phyloP scores from a whole-genome alignment of 1,140 invertebrate genomes.

The Apis florea region DNA sequence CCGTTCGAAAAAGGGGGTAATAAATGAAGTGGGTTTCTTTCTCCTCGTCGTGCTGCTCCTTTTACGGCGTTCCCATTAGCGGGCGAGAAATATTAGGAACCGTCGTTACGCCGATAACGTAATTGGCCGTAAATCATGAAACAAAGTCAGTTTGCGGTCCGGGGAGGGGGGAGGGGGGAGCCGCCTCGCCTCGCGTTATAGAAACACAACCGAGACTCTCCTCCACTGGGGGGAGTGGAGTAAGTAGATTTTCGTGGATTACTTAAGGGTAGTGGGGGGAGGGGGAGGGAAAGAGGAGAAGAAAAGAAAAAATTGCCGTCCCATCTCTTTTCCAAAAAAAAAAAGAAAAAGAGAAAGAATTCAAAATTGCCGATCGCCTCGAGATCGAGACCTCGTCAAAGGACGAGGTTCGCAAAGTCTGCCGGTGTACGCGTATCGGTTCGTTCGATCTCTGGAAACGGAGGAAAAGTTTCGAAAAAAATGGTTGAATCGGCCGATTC shows the following conservation, averaged over 20 bases:
- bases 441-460: constrained; percentile 13
- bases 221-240: too few species aligned
- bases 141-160: constrained; percentile 51
- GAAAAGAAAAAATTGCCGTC: too few species aligned
- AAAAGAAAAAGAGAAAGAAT: too few species aligned
- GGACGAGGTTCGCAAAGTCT: too few species aligned
- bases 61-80: constrained; percentile 45
- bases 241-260: constrained; percentile 21
- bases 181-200: neutral
- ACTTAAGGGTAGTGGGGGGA: neutral
- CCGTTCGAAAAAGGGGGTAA: constrained; percentile 32
- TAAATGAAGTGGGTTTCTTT: constrained; percentile 52
- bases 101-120: constrained; percentile 59
- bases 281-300: neutral
- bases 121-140: constrained; percentile 60
- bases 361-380: neutral
- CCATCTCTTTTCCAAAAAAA: neutral
- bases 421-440: neutral
- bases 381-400: too few species aligned
- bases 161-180: too few species aligned
- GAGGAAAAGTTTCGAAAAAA: neutral
- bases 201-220: constrained; percentile 11
- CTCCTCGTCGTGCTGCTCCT: constrained; percentile 27
- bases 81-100: constrained; percentile 51
- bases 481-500: neutral